phyloP scores from a whole-genome alignment of 37 sponge, comb jelly and placozoan genomes.

The Cliona cf. orientalis region DNA sequence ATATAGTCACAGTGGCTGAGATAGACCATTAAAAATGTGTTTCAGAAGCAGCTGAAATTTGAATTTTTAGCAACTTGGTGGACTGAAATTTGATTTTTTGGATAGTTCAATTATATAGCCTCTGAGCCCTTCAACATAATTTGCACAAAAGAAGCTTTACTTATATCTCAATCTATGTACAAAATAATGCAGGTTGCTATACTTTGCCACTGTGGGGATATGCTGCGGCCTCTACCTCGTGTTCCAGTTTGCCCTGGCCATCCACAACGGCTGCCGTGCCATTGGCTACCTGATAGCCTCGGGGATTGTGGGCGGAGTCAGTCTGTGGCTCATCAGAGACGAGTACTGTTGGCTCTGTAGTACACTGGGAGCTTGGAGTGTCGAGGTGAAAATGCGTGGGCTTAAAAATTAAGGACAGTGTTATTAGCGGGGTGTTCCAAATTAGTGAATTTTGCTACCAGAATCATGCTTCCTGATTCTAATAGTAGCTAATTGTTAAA shows the following conservation, averaged over 20 bases:
- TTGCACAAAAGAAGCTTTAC: no score
- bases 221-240: slow-evolving; percentile 45
- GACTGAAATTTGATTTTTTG: no score
- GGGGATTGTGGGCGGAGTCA: slow-evolving; percentile 44
- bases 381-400: slow-evolving; percentile 29
- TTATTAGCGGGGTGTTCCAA: no score
- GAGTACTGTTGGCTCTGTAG: slow-evolving; percentile 49
- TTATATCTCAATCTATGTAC: no score
- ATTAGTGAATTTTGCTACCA: no score
- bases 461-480: no score
- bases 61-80: no score
- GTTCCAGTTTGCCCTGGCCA: slow-evolving; percentile 3
- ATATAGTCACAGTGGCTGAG: no score
- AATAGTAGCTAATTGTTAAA: background rate
- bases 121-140: no score
- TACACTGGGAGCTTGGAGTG: slow-evolving; percentile 61
- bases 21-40: no score
- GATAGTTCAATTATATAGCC: no score
- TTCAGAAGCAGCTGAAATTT: no score
- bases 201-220: slow-evolving; percentile 19
- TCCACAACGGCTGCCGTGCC: background rate
- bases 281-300: slow-evolving; percentile 19
- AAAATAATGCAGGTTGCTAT: slow-evolving; percentile 33
- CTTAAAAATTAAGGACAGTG: background rate
- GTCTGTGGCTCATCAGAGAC: background rate